Conservation (phyloP, 2,113 vertebrate species). For the Cygnus buccinator region DNA sequence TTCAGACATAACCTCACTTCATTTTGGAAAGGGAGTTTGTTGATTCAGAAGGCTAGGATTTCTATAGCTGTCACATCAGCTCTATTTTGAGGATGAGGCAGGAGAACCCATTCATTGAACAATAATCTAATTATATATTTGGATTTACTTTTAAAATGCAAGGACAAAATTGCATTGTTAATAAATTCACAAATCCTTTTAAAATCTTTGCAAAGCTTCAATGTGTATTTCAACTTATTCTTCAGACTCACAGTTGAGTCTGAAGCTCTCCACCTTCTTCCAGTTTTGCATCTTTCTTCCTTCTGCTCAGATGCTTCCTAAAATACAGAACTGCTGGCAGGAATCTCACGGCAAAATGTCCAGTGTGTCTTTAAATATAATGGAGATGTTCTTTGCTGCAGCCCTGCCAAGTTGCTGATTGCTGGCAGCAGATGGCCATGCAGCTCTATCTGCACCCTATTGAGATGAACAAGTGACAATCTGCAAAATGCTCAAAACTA, state of each 20-base stretch:
- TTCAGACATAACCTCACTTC: neutral
- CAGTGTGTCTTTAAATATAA: conserved; percentile 63
- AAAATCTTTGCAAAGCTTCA: neutral
- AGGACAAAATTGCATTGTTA: neutral
- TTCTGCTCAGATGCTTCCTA: neutral
- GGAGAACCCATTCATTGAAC: neutral
- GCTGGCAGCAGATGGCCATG: conserved; percentile 75
- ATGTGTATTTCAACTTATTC: neutral
- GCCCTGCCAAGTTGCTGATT: conserved; percentile 54
- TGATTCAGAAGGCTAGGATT: neutral
- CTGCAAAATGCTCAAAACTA: conserved; percentile 67
- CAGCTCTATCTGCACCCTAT: conserved; percentile 55
- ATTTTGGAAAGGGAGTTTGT: neutral
- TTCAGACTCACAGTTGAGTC: neutral
- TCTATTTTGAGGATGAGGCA: neutral
- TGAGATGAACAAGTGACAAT: conserved; percentile 71
- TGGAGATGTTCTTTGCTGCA: conserved; percentile 25
- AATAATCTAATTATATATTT: neutral
- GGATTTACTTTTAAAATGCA: neutral
- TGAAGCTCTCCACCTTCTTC: neutral
- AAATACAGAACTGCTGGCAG: conserved; percentile 52
- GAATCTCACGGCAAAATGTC: conserved; percentile 40
- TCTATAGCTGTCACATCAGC: neutral
- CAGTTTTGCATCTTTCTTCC: neutral
- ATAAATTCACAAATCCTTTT: neutral